Evolutionary conservation across 2,888 invertebrate species (phyloP).

Genomic region (Dolomedes plantarius): DNA sequence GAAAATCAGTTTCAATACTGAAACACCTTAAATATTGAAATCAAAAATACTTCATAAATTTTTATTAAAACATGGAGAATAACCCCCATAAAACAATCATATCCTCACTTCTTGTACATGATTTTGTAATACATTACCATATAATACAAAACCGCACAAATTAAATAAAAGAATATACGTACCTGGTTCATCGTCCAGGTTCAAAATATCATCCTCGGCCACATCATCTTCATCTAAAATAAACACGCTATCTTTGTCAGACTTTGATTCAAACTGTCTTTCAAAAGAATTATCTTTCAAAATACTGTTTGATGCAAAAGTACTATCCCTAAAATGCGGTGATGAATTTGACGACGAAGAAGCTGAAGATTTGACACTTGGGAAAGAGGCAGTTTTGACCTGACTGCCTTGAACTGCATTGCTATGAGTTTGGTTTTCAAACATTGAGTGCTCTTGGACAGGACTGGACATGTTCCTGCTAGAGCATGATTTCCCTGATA

Average conservation of each 20-base stretch:
- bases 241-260: no score
- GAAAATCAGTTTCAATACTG: no score
- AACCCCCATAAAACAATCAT: no score
- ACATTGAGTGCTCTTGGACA: not conserved
- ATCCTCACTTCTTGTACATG: no score
- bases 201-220: not conserved
- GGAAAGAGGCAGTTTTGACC: not conserved
- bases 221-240: not conserved
- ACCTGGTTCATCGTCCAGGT: not conserved
- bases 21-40: no score
- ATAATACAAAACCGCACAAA: no score
- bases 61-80: no score
- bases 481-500: not conserved
- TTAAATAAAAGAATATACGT: not conserved
- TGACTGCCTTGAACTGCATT: no score
- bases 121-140: no score
- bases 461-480: not conserved
- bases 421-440: not conserved
- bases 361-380: not conserved
- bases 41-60: no score
- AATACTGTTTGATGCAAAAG: not conserved
- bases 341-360: not conserved
- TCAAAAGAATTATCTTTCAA: not conserved
- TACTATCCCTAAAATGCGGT: not conserved
- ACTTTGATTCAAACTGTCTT: not conserved